Percentiles rank a stretch among this genome's conserved stretches.
Conservation (phyloP, 2,797 vertebrate species). For the Psittacula derbiana region DNA sequence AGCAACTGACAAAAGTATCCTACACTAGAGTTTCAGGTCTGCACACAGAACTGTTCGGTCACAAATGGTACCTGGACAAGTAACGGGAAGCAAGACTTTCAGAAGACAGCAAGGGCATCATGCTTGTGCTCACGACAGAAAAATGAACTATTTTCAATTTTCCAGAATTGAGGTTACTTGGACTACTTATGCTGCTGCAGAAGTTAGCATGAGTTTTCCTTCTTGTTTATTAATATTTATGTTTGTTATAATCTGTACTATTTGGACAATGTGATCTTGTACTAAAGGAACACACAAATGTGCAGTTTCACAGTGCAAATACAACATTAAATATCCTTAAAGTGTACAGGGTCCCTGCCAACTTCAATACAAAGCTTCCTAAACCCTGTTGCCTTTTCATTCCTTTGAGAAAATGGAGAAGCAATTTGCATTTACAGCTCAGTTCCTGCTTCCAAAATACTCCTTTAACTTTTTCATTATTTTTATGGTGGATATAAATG, state of each 20-base stretch:
- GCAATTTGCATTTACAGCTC: constrained; percentile 89
- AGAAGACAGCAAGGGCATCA: not conserved
- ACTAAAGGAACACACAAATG: not conserved
- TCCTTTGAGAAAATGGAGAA: constrained; percentile 83
- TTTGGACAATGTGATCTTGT: not conserved
- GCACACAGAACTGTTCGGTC: not conserved
- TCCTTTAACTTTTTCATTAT: constrained; percentile 74
- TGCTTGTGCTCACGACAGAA: not conserved
- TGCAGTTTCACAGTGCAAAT: not conserved
- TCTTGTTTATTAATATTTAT: not conserved
- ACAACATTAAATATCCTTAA: constrained; percentile 55
- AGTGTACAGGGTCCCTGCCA: constrained; percentile 79
- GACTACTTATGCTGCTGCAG: not conserved
- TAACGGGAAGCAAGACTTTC: not conserved
- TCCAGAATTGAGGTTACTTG: not conserved
- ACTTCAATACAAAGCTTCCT: constrained; percentile 86
- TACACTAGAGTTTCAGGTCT: not conserved
- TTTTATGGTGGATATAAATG: constrained; percentile 85
- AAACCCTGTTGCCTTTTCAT: constrained; percentile 73
- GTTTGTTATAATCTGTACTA: not conserved
- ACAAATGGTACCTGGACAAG: not conserved
- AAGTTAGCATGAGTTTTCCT: not conserved
- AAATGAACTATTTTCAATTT: not conserved
- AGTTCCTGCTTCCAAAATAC: constrained; percentile 90
- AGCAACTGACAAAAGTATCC: not conserved